Base-by-base conservation (phyloP, 2,888 invertebrate species). In the Hydrotaea diabolus region DNA sequence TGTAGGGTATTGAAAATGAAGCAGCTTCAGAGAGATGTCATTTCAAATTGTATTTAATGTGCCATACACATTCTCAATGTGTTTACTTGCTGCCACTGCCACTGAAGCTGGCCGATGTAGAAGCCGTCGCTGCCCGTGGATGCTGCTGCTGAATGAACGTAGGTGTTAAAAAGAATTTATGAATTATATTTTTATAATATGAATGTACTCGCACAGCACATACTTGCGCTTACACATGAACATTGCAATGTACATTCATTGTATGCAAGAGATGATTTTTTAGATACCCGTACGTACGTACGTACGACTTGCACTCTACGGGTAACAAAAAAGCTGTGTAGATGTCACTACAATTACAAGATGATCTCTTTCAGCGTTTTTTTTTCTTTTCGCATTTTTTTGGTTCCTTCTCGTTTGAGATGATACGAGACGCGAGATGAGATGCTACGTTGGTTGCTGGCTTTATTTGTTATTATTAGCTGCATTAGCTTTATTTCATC, bases 151-250 rank as follows among this genome's bases (percentile, higher is more conserved):
- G 62, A 66, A 69, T 59, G 76, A 79, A 77, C 81, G 81, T 81
- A 85, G 83, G 85, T 81, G 83, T 85, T 78, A 74, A 81, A 78
- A 85, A 79, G 85, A 81, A 85, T 83, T 85, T 83, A 81, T 85
- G 83, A 83, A 83, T 86, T 81, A 83, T 83, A 86, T 83, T 82
- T 83, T 83, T 83, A 76, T 83, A 78, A 80, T 78, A 77, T 73
- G 77, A 31, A 73, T 72, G 49, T 53, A 64, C n/a, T 39, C 39
- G 46, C 43, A 36, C 23, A 21, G 72, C 71, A 69, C 62, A 62
- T 57, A 43, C 59, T 78, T 21, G 55, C 31, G 46, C 57, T 19
- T 11, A 55, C 17, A 49, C 77, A 26, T 36, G 19, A 0, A 26
- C 31, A 64, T n/a, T 77, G 59, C 77, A 77, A 64, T 64, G 69